These are phyloP conservation scores for Drosophila koepferae DNA, from an alignment of 2,888 invertebrate species.

Conservation along the genomic window DNA sequence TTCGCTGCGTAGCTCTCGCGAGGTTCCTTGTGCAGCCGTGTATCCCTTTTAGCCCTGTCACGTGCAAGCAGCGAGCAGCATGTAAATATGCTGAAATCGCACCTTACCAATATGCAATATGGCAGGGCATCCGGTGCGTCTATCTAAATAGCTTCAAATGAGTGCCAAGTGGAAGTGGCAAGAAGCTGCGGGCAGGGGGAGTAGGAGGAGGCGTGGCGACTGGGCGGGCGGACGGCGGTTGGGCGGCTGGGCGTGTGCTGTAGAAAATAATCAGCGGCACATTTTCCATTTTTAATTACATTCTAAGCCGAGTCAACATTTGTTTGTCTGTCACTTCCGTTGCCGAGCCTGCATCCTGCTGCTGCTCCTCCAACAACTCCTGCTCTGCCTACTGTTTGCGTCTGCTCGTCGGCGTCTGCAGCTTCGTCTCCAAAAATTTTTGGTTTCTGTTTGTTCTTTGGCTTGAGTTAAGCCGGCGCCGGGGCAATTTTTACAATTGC, in stretches of 20 bases:
- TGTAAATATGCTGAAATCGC: constrained; percentile 31
- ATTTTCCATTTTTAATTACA: constrained; percentile 69
- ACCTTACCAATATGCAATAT: constrained; percentile 28
- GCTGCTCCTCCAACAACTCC: neutral
- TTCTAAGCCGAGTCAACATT: constrained; percentile 61
- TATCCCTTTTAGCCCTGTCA: constrained; percentile 42
- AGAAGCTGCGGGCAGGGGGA: neutral
- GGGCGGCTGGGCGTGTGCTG: constrained; percentile 6
- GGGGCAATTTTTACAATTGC: constrained; percentile 60
- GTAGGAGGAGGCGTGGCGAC: neutral
- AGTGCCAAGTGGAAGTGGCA: neutral
- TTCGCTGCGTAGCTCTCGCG: constrained; percentile 6
- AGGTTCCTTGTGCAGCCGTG: constrained; percentile 11
- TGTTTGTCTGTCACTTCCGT: constrained; percentile 54
- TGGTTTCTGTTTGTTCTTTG: constrained; percentile 53
- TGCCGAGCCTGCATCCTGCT: constrained; percentile 7
- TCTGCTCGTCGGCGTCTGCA: constrained; percentile 1
- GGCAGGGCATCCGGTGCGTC: constrained; percentile 20
- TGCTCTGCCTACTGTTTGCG: too few species aligned
- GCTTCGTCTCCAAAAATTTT: constrained; percentile 26
- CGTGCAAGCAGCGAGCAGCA: constrained; percentile 44
- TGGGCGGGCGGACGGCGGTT: neutral
- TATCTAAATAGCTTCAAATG: constrained; percentile 30
- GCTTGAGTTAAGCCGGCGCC: constrained; percentile 41
- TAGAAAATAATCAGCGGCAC: constrained; percentile 58